These are phyloP conservation scores for Parapristionchus giblindavisi DNA, from an alignment of 2,888 invertebrate species.

Conservation along the genomic window DNA sequence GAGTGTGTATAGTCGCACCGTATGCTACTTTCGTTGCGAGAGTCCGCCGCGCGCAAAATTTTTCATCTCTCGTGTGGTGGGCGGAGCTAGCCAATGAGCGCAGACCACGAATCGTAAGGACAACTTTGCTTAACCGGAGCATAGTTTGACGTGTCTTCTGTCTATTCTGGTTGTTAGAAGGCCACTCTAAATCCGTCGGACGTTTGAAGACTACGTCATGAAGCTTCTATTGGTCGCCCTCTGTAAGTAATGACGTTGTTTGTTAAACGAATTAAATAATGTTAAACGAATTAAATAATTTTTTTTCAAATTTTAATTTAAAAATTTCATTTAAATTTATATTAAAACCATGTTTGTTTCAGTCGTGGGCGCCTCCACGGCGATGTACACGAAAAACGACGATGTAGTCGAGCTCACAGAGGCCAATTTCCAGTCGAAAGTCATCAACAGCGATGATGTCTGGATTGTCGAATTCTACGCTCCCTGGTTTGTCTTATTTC, in stretches of 20 bases:
- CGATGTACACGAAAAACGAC: conserved; percentile 63
- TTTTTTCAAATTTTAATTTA: neutral
- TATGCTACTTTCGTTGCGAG: conserved; percentile 6
- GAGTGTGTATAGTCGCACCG: neutral
- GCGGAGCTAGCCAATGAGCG: conserved; percentile 41
- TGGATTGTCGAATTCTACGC: conserved; percentile 97
- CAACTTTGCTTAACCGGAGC: conserved; percentile 13
- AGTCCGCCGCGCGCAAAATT: neutral
- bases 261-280: neutral
- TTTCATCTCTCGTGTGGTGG: neutral
- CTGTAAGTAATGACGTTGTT: neutral
- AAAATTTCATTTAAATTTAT: neutral
- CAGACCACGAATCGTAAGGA: conserved; percentile 37
- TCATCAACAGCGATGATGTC: conserved; percentile 83
- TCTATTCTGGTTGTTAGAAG: conserved; percentile 7
- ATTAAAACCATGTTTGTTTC: conserved; percentile 25
- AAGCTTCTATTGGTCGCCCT: conserved; percentile 34
- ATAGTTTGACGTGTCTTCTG: conserved; percentile 33
- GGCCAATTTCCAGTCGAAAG: conserved; percentile 85
- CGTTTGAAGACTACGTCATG: conserved; percentile 15
- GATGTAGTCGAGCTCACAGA: conserved; percentile 85
- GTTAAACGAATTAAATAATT: neutral
- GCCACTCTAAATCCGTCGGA: neutral
- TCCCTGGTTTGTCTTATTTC: conserved; percentile 83
- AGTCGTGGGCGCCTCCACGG: conserved; percentile 43